phyloP scores from a whole-genome alignment of 2,888 invertebrate genomes.

The Pogonocherus hispidulus region DNA sequence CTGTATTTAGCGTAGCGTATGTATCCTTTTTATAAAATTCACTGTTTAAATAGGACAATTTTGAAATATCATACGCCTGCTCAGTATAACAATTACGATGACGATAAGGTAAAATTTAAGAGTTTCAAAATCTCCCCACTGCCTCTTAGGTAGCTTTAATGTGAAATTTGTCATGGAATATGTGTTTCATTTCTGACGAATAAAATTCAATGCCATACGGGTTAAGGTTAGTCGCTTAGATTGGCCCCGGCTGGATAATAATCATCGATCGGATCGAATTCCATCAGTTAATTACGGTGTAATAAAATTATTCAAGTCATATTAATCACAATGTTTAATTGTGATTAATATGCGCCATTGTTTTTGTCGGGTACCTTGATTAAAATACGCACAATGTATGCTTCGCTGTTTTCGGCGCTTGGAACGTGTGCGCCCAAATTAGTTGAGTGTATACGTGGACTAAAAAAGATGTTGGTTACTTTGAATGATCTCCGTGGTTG shows the following conservation, averaged over 20 bases:
- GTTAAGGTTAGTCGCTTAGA: constrained; percentile 3
- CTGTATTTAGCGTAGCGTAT: too few relatives aligned
- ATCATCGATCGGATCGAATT: neutral
- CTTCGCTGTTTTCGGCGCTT: neutral
- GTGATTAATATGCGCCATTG: too few relatives aligned
- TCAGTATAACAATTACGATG: too few relatives aligned
- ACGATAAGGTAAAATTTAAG: too few relatives aligned
- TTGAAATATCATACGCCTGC: too few relatives aligned
- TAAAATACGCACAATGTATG: neutral
- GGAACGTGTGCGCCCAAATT: neutral
- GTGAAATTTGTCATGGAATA: too few relatives aligned
- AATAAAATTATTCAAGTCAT: neutral
- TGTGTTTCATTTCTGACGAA: neutral
- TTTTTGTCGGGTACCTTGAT: neutral
- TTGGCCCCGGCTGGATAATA: neutral
- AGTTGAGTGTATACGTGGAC: neutral
- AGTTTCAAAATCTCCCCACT: too few relatives aligned
- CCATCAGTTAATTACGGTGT: constrained; percentile 1
- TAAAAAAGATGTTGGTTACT: neutral
- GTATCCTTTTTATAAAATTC: too few relatives aligned
- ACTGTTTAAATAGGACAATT: too few relatives aligned
- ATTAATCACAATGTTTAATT: constrained; percentile 6
- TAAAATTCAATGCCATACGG: neutral
- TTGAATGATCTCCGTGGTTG: neutral
- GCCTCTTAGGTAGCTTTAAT: too few relatives aligned